Conservation (phyloP, 2,113 vertebrate genomes). For the Notothenia coriiceps region DNA sequence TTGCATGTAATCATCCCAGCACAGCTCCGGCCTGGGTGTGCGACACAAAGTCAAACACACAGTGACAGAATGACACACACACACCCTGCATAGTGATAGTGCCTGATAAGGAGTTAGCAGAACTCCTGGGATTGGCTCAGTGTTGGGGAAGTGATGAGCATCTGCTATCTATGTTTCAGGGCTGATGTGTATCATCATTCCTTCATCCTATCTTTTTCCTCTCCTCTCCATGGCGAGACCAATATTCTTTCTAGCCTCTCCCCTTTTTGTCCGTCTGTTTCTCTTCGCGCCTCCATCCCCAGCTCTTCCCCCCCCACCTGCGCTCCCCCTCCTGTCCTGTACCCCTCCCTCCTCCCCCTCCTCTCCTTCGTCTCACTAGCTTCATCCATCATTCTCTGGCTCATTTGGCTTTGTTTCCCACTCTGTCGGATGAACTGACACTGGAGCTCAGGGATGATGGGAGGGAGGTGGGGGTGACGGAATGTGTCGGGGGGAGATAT, state of each 20-base stretch:
- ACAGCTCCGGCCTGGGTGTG: slow-evolving; percentile 7
- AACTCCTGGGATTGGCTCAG: slow-evolving; percentile 34
- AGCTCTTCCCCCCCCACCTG: slow-evolving; percentile 23
- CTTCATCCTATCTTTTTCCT: slow-evolving; percentile 30
- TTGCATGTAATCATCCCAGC: slow-evolving; percentile 29
- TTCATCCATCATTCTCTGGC: slow-evolving; percentile 85
- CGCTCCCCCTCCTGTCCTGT: slow-evolving; percentile 2
- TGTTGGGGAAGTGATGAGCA: slow-evolving; percentile 26
- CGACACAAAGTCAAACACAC: slow-evolving; percentile 15
- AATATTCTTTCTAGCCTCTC: slow-evolving; percentile 27
- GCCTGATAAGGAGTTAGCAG: slow-evolving; percentile 44
- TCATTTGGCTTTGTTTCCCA: slow-evolving; percentile 83
- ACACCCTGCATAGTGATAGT: not conserved
- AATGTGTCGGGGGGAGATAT: not conserved
- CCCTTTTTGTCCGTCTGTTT: slow-evolving; percentile 8
- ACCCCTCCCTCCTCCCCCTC: slow-evolving; percentile 45
- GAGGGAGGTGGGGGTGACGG: slow-evolving; percentile 27
- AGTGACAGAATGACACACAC: slow-evolving; percentile 16
- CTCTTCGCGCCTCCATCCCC: slow-evolving; percentile 5
- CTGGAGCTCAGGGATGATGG: slow-evolving; percentile 55
- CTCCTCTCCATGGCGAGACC: slow-evolving; percentile 14
- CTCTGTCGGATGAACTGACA: slow-evolving; percentile 83
- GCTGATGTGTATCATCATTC: slow-evolving; percentile 48
- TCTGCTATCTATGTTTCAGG: slow-evolving; percentile 46
- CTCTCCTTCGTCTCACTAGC: slow-evolving; percentile 71